Evolutionary conservation across 1,140 invertebrate species (phyloP).

Genomic region (Drosophila melanogaster): Release_6_plus_ISO1_MT NT_033777.3:13452501-13453000

Average conservation of each 20-base stretch:
- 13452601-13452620: slow-evolving; percentile 40
- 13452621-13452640: slow-evolving; percentile 14
- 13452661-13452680: slow-evolving; percentile 65
- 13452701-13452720: slow-evolving; percentile 82
- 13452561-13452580: slow-evolving; percentile 58
- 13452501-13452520: slow-evolving; percentile 79
- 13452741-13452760: slow-evolving; percentile 25
- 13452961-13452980: no score
- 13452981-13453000: background rate
- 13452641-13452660: slow-evolving; percentile 1
- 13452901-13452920: background rate
- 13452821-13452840: slow-evolving; percentile 29
- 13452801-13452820: slow-evolving; percentile 34
- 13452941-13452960: background rate
- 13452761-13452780: slow-evolving; percentile 43
- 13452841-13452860: slow-evolving; percentile 21
- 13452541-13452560: slow-evolving; percentile 73
- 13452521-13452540: slow-evolving; percentile 48
- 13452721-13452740: slow-evolving; percentile 65
- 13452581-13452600: slow-evolving; percentile 22
- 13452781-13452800: slow-evolving; percentile 78
- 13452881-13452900: no score
- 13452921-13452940: background rate
- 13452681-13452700: slow-evolving; percentile 77
- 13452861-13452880: background rate